Evolutionary conservation across 2,888 invertebrate genomes (phyloP).

Genomic region (Barypeithes pellucidus): DNA sequence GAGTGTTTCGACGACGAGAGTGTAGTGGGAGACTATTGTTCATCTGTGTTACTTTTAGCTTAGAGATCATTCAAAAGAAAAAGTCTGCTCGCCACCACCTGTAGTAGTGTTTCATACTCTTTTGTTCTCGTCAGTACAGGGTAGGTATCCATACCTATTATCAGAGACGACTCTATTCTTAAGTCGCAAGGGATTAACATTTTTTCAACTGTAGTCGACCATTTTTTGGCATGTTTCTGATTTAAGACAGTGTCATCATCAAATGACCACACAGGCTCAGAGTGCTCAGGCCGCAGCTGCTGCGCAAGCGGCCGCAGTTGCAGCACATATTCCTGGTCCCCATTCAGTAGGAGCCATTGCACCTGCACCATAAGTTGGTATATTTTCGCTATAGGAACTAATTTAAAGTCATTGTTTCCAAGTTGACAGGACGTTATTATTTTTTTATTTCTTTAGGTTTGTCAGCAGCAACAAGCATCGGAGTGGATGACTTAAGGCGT

Average conservation of each 20-base stretch:
- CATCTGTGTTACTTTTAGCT: too few relatives aligned
- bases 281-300: constrained; percentile 96
- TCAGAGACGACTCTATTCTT: too few relatives aligned
- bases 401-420: too few relatives aligned
- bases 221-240: constrained; percentile 91
- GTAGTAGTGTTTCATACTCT: too few relatives aligned
- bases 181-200: neutral
- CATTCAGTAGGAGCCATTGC: constrained; percentile 81
- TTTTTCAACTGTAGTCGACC: neutral
- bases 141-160: too few relatives aligned
- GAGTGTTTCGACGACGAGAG: too few relatives aligned
- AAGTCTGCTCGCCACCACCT: too few relatives aligned
- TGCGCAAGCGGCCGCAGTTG: constrained; percentile 98
- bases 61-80: too few relatives aligned
- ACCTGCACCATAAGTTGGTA: constrained; percentile 79
- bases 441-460: constrained; percentile 74
- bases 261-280: constrained; percentile 97
- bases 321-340: constrained; percentile 90
- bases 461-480: constrained; percentile 96
- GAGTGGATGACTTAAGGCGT: constrained; percentile 96
- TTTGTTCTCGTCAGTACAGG: too few relatives aligned
- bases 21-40: too few relatives aligned
- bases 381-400: constrained; percentile 18
- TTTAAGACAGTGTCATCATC: constrained; percentile 96
- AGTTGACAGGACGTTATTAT: too few relatives aligned